Evolutionary conservation across 30 jellyfish, hydroid and myxozoan genomes (phyloP), one percentile per base, ranked within the genome.

Genomic region (Aurelia aurita): DNA sequence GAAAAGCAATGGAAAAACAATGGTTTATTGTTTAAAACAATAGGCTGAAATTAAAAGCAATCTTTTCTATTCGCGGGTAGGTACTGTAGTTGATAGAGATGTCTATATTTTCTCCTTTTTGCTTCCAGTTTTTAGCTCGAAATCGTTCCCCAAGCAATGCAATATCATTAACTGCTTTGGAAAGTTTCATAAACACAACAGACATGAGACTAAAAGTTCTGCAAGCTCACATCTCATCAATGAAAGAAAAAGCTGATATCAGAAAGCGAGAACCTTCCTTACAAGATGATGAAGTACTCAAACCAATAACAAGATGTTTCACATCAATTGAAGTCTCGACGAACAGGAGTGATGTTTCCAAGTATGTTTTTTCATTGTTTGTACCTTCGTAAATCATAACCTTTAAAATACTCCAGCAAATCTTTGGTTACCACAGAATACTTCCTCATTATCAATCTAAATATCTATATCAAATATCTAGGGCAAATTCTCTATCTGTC

Each of bases 221-320:
- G 21, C 71, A 70, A 39, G 91, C 98, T 35, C 94, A 91, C 80
- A 65, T 79, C 9, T 12, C 82, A 15, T 93, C 96, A 23, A 67
- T 85, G 82, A 91, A 79, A 47, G 98, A 91, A 55, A 75, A 72
- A 57, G 96, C 98, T 18, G 96, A 91, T 60, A 79, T 89, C 57
- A 85, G 62, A 44, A 80, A 61, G 26, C 39, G 85, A 46, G 96
- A 91, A 45, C 96, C 98, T 15, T 63, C 94, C 14, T 55, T 91
- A 26, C 96, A 91, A 61, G 96, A 96, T 51, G 98, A 91, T 57
- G 98, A 91, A 62, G 79, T 91, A 16, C 79, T 91, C 59, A 91
- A 91, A 69, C 98, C 96, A 6, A 91, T 88, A 54, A 80, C 87
- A 11, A 86, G 89, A 51, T 91, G 98, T 39, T 85, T 91, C 59